These are phyloP conservation scores for Butorides virescens DNA, from an alignment of 2,113 vertebrate genomes.

Conservation along the genomic window DNA sequence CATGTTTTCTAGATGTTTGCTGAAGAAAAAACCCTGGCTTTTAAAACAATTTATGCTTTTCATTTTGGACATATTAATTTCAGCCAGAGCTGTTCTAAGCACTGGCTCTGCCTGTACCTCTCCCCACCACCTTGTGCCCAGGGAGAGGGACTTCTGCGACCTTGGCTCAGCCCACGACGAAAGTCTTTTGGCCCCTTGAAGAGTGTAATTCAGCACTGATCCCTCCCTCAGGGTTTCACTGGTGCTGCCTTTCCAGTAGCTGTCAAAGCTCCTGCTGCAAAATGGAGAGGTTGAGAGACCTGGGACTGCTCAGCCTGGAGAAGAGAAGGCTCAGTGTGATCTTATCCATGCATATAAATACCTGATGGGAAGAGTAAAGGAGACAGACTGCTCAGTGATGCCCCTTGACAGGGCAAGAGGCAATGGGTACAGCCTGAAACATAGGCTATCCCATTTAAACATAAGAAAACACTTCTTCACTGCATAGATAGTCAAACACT, in stretches of 20 bases:
- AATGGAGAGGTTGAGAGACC: not conserved
- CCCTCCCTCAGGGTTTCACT: not conserved
- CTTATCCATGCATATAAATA: not conserved
- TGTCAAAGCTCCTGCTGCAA: not conserved
- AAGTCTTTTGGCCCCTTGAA: not conserved
- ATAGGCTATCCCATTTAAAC: not conserved
- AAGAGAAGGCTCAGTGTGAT: not conserved
- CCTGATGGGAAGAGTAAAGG: not conserved
- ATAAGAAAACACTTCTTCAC: not conserved
- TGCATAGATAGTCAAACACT: not conserved
- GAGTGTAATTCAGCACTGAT: not conserved
- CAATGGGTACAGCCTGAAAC: not conserved
- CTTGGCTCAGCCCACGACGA: not conserved
- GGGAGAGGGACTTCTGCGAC: not conserved
- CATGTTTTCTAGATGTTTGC: not conserved
- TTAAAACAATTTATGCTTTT: not conserved
- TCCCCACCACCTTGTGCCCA: not conserved
- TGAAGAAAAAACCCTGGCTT: not conserved
- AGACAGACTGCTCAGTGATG: not conserved
- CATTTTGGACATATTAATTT: not conserved
- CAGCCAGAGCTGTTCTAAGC: not conserved
- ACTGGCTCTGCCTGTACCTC: not conserved
- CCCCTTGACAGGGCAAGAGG: not conserved
- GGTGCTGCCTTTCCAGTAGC: not conserved
- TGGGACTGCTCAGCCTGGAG: not conserved